Evolutionary conservation across 1,140 invertebrate species (phyloP), one percentile per base, ranked within the genome.

Genomic region (Daktulosphaira vitifoliae): DNA sequence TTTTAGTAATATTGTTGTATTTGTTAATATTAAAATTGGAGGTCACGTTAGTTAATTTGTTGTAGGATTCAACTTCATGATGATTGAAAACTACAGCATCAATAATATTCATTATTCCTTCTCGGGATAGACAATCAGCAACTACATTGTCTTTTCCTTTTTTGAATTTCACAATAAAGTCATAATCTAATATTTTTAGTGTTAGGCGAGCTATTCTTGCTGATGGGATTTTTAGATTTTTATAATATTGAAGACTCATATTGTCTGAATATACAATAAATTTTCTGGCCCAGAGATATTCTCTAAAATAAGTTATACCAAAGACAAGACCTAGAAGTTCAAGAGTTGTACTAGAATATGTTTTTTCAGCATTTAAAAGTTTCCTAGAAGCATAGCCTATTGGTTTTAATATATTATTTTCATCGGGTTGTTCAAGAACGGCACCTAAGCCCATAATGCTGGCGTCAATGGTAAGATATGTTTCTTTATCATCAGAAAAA

Each of bases 221-320:
- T 7, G 50, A 52, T 33, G 50, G 50, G 18, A 52, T 52, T 52
- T 52, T 52, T 18, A 52, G 11, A 13, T 52, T 52, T 51, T 52
- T 33, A 13, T 52, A 20, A 33, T 52, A 52, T 52, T 26, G 15
- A 29, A 52, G 13, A 4, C 50, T 52, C 3, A 52, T 52, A 11
- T 33, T 52, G 18, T 33, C 26, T 0, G 26, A 52, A 2, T 9
- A 52, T 18, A 52, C 50, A 2, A 25, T 52, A 8, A 52, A 52
- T 1, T 52, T 16, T 11, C 26, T 13, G 2, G 23, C 26, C 50
- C 50, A 37, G 7, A 52, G 1, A 20, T 22, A 52, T 18, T 52
- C 50, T 33, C 50, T 16, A 13, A 52, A 52, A 9, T 52, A 52
- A 2, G 26, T 51, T 1, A 51, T 29, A 2, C 25, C 49, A 5